Percentiles rank a stretch among this genome's conserved stretches.
Evolutionary conservation across 2,113 vertebrate species (phyloP).

Genomic region (Rafetus swinhoei): DNA sequence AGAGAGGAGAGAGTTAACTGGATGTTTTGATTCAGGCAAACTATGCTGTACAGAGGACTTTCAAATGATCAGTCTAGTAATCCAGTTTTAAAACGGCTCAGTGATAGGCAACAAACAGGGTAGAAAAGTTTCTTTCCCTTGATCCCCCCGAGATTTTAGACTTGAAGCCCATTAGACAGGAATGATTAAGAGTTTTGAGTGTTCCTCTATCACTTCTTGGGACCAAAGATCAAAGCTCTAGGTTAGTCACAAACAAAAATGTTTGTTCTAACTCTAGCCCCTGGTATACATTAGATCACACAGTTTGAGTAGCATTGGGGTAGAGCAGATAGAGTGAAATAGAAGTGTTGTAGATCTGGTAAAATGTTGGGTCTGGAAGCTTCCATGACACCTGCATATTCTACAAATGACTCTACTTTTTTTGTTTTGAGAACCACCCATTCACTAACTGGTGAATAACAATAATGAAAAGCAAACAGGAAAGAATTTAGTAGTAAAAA

Average conservation of each 20-base stretch:
- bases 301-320: fast-evolving
- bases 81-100: neutral
- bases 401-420: fast-evolving
- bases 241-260: fast-evolving
- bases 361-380: neutral
- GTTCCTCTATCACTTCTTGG: neutral
- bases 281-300: fast-evolving
- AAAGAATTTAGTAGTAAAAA: neutral
- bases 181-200: neutral
- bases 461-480: neutral
- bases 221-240: neutral
- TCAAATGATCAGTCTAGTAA: neutral
- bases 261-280: neutral
- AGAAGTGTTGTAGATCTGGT: neutral
- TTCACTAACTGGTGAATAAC: neutral
- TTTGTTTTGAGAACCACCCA: neutral
- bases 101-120: neutral
- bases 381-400: neutral
- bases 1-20: conserved; percentile 11
- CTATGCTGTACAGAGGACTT: neutral
- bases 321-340: neutral
- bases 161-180: neutral
- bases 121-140: neutral
- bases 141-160: fast-evolving
- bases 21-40: neutral